These are phyloP conservation scores for Ceratina japonica DNA, from an alignment of 1,140 invertebrate genomes.

Conservation along the genomic window DNA sequence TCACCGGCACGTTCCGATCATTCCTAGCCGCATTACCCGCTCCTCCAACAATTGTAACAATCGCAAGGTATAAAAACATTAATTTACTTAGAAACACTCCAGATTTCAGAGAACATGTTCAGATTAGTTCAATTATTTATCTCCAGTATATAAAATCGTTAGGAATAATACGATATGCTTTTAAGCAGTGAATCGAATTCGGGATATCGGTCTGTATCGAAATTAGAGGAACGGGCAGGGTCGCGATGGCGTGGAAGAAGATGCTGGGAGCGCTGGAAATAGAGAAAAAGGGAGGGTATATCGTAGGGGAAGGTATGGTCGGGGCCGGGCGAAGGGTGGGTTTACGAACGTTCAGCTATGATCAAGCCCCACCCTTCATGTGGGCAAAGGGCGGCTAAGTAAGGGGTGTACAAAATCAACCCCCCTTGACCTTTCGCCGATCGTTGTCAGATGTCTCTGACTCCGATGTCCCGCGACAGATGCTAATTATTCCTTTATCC, in stretches of 20 bases:
- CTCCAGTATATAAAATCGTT: background rate
- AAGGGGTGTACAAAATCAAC: slow-evolving; percentile 72
- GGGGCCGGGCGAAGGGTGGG: slow-evolving; percentile 65
- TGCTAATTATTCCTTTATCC: slow-evolving; percentile 42
- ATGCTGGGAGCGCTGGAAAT: slow-evolving; percentile 59
- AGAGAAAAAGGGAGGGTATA: slow-evolving; percentile 64
- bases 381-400: slow-evolving; percentile 58
- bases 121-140: background rate
- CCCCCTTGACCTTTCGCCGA: slow-evolving; percentile 57
- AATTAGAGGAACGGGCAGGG: slow-evolving; percentile 12
- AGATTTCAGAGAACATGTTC: background rate
- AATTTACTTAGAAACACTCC: background rate
- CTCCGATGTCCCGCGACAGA: slow-evolving; percentile 50
- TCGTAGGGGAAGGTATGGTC: slow-evolving; percentile 57
- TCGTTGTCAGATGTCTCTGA: slow-evolving; percentile 70
- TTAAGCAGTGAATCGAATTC: too few species aligned
- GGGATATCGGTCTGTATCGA: background rate
- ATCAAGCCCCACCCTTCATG: slow-evolving; percentile 72
- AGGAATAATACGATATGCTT: background rate
- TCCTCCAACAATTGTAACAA: slow-evolving; percentile 87
- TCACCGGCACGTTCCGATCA: slow-evolving; percentile 80
- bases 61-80: slow-evolving; percentile 80
- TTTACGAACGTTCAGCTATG: slow-evolving; percentile 65
- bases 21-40: slow-evolving; percentile 83
- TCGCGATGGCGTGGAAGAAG: slow-evolving; percentile 66